Evolutionary conservation across 2,888 invertebrate species (phyloP), one percentile per base, ranked within the genome.

Genomic region (Gari tellinella): DNA sequence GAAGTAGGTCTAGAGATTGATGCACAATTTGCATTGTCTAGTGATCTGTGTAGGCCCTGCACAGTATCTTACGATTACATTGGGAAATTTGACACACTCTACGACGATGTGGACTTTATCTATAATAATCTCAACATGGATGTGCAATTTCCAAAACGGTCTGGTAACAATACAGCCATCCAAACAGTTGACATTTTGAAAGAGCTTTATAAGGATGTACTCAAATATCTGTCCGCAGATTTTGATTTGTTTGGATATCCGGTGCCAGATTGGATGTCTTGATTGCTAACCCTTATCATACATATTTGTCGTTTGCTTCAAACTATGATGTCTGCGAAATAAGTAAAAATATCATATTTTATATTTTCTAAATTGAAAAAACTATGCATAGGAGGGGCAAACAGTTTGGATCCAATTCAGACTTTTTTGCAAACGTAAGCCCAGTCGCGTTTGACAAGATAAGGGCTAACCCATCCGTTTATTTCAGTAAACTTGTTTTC

Each of bases 1-100:
- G 75, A 73, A 14, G 52, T 62, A 0, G 46, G 63, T 43, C 64
- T 93, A 93, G 63, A 85, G 63, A 49, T 93, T 0, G 98, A 98
- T 90, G 97, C 97, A 88, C 98, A 98, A 88, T 98, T 98, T 97
- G 94, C 95, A 86, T 95, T 97, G 0, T 95, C 96, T 80, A 93
- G 94, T 69, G 94, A 95, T 61, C 92, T 98, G 55, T 98, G 98
- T 90, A 95, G 95, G 89, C 98, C 98, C 0, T 98, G 98, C 90
- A 92, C 94, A 25, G 94, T 98, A 78, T 95, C 96, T 88, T 98
- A 97, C 91, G 96, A 96, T 89, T 94, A 97, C 89, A 94, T 97
- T 80, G 97, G 97, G 86, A 97, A 96, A 93, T 97, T 97, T 92
- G 97, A 97, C 90, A 96, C 95, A 0, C 92, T 97, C 7, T 93